Evolutionary conservation across 2,113 vertebrate species (phyloP).

Genomic region (Fulmarus glacialis): DNA sequence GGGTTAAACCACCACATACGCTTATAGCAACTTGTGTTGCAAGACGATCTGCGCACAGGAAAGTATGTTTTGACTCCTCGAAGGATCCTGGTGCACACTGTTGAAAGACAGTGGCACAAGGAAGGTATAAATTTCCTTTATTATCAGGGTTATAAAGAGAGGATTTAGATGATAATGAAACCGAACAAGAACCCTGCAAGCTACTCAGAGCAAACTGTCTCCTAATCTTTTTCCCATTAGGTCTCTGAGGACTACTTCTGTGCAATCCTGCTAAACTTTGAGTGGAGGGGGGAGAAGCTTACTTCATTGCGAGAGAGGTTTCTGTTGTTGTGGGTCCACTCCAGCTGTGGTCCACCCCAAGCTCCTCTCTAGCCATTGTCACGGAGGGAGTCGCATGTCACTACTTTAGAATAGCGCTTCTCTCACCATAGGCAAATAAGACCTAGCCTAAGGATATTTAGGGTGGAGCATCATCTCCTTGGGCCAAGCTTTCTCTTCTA

Average conservation of each 20-base stretch:
- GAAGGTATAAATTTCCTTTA: background rate
- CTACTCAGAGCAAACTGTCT: background rate
- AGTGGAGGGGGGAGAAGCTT: background rate
- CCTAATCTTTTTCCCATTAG: background rate
- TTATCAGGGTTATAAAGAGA: background rate
- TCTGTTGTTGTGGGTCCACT: background rate
- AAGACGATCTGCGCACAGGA: background rate
- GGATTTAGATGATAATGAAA: background rate
- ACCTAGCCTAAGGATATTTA: background rate
- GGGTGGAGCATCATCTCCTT: background rate
- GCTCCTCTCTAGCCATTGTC: background rate
- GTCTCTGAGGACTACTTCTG: background rate
- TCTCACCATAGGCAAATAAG: background rate
- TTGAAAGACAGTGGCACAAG: background rate
- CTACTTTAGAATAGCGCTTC: background rate
- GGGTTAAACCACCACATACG: too few species aligned
- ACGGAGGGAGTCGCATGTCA: rapidly evolving
- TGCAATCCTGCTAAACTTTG: background rate
- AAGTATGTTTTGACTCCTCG: background rate
- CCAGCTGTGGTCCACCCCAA: background rate
- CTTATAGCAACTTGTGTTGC: background rate
- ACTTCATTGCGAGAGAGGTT: background rate
- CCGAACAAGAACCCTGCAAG: background rate
- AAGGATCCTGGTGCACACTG: background rate
- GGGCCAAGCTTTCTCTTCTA: background rate